Conservation (phyloP, 2,797 vertebrate species). For the Trichosurus vulpecula region DNA sequence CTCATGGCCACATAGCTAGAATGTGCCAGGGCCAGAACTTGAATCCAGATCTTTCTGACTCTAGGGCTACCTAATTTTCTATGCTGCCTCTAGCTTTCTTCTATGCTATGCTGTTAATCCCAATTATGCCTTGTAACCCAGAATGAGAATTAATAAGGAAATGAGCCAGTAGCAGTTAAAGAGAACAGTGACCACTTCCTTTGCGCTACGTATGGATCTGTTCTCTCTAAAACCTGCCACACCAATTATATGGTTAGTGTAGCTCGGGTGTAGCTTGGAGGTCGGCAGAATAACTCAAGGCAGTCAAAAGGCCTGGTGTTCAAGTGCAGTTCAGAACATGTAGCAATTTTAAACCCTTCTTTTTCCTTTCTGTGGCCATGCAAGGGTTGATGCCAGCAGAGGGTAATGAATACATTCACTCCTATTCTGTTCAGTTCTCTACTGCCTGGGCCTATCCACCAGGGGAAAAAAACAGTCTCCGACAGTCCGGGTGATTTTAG, state of each 20-base stretch:
- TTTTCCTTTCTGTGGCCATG: constrained; percentile 34
- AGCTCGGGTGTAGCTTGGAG: not conserved
- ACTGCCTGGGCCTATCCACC: not conserved
- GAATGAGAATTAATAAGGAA: not conserved
- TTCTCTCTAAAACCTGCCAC: not conserved
- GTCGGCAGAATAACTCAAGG: not conserved
- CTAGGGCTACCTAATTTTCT: not conserved
- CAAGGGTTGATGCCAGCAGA: constrained; percentile 29
- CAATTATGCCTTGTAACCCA: not conserved
- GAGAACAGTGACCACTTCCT: not conserved
- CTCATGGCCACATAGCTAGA: not conserved
- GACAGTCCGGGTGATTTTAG: constrained; percentile 64
- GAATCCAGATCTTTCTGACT: not conserved
- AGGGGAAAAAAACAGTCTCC: constrained; percentile 56
- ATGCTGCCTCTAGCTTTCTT: not conserved
- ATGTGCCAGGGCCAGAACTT: not conserved
- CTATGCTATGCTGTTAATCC: not conserved
- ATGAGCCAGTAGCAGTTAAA: not conserved
- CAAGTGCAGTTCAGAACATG: not conserved
- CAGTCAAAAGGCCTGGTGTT: not conserved
- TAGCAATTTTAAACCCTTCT: not conserved
- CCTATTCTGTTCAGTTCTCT: constrained; percentile 31
- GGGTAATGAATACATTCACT: constrained; percentile 37
- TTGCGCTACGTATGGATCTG: not conserved
- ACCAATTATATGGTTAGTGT: not conserved